Base-by-base conservation (phyloP, 2,797 vertebrate genomes). In the Channallabes apus region DNA sequence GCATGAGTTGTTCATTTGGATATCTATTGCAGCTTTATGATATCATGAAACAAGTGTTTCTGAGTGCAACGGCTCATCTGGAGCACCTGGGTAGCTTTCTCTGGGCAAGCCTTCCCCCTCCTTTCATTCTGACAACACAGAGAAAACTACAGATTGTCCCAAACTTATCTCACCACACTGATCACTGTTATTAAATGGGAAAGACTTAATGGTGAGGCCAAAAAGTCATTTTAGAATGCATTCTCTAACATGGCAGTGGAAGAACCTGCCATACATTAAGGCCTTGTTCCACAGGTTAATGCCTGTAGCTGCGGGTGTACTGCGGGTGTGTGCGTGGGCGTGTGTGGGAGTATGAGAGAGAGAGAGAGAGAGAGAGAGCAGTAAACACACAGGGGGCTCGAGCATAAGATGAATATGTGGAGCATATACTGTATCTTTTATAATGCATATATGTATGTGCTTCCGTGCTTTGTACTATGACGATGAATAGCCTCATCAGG, bases 331-430 rank as follows among this genome's bases (percentile, higher is more conserved):
- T 72, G 69, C n/a, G 38, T 6, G 20, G 24, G 20, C 41, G 68
- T 46, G 20, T 41, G 12, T 51, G 35, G 38, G 68, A 4, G 41
- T 3, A 15, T 41, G 38, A 29, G 51, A 58, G 46, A 20, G 38
- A 6, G 46, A 51, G 18, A 54, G 71, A 54, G 46, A 78, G 29
- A 22, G 14, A 67, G 61, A 61, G 6, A 18, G 72, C 41, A 80
- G 35, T 78, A 76, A 78, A 75, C 56, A 82, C 8, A 65, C 6
- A 51, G n/a, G 41, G 41, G 27, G 46, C 85, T 79, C 75, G 78
- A 87, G 51, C 59, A 87, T 89, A 89, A 91, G 72, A 58, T 87
- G 73, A 62, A 68, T 27, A 80, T 27, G 71, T 64, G 38, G 14
- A 86, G 81, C 27, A 80, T 80, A 35, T 41, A 78, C 29, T 67